Evolutionary conservation across 2,113 vertebrate species (phyloP).

Genomic region (Seriola rivoliana): DNA sequence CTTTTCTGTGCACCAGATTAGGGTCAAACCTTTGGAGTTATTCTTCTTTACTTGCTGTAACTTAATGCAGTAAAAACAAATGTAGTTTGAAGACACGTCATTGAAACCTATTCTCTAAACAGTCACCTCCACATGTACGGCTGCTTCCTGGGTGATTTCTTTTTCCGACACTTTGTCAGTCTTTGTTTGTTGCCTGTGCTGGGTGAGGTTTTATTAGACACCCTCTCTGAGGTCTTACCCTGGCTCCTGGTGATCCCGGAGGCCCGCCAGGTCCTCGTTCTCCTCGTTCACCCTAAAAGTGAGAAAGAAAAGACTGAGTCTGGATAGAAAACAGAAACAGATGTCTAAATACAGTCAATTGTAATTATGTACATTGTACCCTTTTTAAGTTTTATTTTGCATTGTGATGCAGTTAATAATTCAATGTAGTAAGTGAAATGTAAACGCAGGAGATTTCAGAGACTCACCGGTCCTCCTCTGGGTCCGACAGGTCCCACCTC

Average conservation of each 20-base stretch:
- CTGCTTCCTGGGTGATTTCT: neutral
- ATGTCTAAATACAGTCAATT: no score
- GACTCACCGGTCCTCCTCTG: conserved; percentile 92
- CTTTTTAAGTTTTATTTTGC: no score
- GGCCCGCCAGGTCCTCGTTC: conserved; percentile 87
- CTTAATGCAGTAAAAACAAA: no score
- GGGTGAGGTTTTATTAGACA: neutral
- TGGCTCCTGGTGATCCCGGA: conserved; percentile 87
- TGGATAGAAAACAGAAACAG: neutral
- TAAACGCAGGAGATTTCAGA: neutral
- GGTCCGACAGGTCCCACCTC: conserved; percentile 90
- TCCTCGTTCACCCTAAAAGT: conserved; percentile 90
- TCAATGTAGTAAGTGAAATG: neutral
- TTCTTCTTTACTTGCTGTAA: no score
- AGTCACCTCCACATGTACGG: no score
- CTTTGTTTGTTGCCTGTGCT: neutral
- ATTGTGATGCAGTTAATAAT: no score
- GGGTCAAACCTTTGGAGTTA: no score
- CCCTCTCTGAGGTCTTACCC: conserved; percentile 84
- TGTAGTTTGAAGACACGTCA: neutral
- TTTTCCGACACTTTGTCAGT: neutral
- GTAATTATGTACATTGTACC: no score
- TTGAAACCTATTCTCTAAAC: no score
- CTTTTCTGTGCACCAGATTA: no score
- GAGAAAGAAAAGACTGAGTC: neutral